Evolutionary conservation across 64 coral and sea anemone genomes (phyloP).

Genomic region (Montipora sp.): DNA sequence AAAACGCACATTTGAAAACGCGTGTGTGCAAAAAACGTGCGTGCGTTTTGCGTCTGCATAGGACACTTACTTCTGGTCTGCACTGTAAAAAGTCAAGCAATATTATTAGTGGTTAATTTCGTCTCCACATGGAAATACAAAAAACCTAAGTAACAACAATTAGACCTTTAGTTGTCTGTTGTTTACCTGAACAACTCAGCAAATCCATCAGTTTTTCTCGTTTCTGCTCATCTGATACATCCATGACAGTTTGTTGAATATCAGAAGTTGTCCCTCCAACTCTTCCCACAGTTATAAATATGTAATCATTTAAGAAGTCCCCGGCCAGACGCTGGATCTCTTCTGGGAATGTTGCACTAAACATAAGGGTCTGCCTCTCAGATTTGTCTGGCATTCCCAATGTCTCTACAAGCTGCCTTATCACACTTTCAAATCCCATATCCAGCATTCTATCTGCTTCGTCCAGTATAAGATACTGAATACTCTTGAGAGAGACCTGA

Average conservation of each 20-base stretch:
- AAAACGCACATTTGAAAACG: too few species aligned
- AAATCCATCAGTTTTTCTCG: conserved; percentile 89
- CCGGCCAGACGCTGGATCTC: conserved; percentile 94
- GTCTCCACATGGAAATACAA: too few species aligned
- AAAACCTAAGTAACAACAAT: too few species aligned
- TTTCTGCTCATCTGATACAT: conserved; percentile 93
- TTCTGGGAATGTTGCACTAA: conserved; percentile 98
- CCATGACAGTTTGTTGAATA: conserved; percentile 90
- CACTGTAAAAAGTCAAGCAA: too few species aligned
- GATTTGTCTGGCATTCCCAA: conserved; percentile 79
- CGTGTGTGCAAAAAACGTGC: too few species aligned
- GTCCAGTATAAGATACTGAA: conserved; percentile 93
- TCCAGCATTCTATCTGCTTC: conserved; percentile 98
- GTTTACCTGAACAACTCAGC: conserved; percentile 81
- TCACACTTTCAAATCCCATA: conserved; percentile 94
- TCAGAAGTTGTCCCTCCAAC: conserved; percentile 96
- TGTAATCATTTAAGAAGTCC: conserved; percentile 97
- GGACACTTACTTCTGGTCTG: too few species aligned
- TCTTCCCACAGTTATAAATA: conserved; percentile 95
- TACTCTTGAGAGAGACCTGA: conserved; percentile 72
- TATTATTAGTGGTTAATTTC: too few species aligned
- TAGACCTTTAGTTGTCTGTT: too few species aligned
- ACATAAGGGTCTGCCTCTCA: conserved; percentile 92
- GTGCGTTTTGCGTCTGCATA: too few species aligned
- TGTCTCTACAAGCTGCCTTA: conserved; percentile 77